phyloP scores from a whole-genome alignment of 2,888 invertebrate species.

The Sinohyriopsis cumingii region DNA sequence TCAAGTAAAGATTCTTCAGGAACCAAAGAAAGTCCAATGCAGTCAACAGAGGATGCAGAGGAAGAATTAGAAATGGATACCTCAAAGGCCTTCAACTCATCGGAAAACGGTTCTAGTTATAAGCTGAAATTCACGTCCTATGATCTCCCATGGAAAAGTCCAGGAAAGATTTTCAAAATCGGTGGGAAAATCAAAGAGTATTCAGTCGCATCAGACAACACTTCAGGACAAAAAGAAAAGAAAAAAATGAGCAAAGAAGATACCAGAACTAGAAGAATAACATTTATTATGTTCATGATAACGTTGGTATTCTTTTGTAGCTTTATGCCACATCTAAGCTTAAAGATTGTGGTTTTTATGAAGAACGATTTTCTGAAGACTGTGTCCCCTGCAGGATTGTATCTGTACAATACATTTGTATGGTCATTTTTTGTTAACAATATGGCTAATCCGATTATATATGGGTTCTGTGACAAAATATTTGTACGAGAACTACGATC shows the following conservation, averaged over 20 bases:
- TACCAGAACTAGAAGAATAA: conserved; percentile 23
- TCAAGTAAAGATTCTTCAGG: too few species aligned
- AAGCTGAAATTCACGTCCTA: too few species aligned
- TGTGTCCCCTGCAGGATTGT: conserved; percentile 20
- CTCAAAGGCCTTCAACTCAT: too few species aligned
- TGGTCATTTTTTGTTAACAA: conserved; percentile 39
- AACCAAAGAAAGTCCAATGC: too few species aligned
- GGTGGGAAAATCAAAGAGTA: too few species aligned
- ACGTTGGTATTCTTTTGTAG: conserved; percentile 33
- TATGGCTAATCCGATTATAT: conserved; percentile 36
- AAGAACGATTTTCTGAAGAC: conserved; percentile 18
- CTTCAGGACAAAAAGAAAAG: not conserved
- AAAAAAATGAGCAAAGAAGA: conserved; percentile 24
- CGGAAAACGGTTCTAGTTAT: too few species aligned
- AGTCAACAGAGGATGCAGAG: too few species aligned
- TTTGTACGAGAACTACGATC: conserved; percentile 16
- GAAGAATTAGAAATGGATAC: too few species aligned
- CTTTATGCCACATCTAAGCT: conserved; percentile 29
- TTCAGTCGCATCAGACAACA: too few species aligned
- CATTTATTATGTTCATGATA: conserved; percentile 34
- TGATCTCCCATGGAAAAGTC: too few species aligned
- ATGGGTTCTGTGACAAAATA: conserved; percentile 35
- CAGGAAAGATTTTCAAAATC: too few species aligned
- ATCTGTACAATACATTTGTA: conserved; percentile 32
- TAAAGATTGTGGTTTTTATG: conserved; percentile 22